Base-by-base conservation (phyloP, 2,113 vertebrate species). In the Calidris pygmaea region DNA sequence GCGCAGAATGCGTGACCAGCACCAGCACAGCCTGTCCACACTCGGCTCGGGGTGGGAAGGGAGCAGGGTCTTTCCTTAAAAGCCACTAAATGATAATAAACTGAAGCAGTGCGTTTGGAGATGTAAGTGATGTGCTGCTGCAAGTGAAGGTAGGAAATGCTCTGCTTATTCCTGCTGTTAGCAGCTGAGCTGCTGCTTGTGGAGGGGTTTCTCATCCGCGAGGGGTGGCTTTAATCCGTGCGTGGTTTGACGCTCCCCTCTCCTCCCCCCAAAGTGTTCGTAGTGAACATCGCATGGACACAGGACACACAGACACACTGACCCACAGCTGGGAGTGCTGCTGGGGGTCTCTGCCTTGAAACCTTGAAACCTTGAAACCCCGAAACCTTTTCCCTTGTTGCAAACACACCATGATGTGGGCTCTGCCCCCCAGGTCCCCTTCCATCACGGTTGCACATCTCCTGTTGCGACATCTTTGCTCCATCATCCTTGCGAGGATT, bases 1-100 rank as follows among this genome's bases (percentile, higher is more conserved):
- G 3, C 2, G 4, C 0, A 0, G 8, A 13, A 19, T 15, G 39
- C 68, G n/a, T 3, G 3, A 43, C 12, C 55, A 23, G 56, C 12
- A 21, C 21, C 22, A 10, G 39, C 20, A 23, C 12, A 32, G 32
- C 41, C 39, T 37, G 56, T 39, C 29, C 2, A 2, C 1, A 0
- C 26, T 62, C 4, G 7, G 30, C 58, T 55, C 1, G 2, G 68
- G 59, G 47, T 65, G 43, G 56, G 45, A 39, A 79, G 22, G 30
- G 14, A 39, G 23, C 45, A 12, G 24, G 48, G 18, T 53, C 80
- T 55, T 55, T 48, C 29, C 67, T 68, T 62, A 62, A 73, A 67
- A 79, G 39, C 45, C 26, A 10, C 12, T 65, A 4, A 27, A 48
- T 1, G 32, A 14, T 39, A 32, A 14, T 47, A 60, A 39, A 41